phyloP scores from a whole-genome alignment of 1,140 invertebrate species.

The Sycobia sp. region DNA sequence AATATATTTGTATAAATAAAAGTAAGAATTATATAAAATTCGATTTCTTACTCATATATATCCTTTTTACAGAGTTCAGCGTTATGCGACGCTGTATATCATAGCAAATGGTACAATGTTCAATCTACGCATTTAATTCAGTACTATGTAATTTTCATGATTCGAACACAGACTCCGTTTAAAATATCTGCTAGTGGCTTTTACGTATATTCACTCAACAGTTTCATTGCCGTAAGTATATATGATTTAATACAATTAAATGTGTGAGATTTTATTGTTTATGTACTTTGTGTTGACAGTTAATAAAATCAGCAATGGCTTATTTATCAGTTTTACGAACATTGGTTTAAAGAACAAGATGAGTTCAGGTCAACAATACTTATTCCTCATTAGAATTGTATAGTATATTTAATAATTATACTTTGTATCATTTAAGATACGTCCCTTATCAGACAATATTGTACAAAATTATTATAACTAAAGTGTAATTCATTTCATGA shows the following conservation, averaged over 20 bases:
- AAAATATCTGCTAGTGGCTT: background rate
- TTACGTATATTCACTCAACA: background rate
- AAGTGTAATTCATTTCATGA: no score
- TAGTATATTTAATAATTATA: no score
- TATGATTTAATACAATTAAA: background rate
- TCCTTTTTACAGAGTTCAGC: background rate
- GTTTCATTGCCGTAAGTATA: slow-evolving; percentile 9
- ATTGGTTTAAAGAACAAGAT: no score
- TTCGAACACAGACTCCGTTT: background rate
- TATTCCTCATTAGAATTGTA: no score
- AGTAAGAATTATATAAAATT: no score
- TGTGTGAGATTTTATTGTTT: background rate
- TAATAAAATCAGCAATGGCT: slow-evolving; percentile 39
- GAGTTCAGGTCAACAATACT: no score
- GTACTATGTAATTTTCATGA: background rate
- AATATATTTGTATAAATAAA: background rate
- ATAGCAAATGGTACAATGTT: background rate
- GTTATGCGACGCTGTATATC: background rate
- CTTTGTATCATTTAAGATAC: no score
- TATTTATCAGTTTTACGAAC: slow-evolving; percentile 41
- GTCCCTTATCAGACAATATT: no score
- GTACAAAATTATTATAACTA: no score
- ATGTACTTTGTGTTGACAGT: slow-evolving; percentile 9
- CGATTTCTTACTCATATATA: background rate
- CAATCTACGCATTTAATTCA: background rate